Evolutionary conservation across 2,797 vertebrate species (phyloP).

Genomic region (Fistularia tabacaria): DNA sequence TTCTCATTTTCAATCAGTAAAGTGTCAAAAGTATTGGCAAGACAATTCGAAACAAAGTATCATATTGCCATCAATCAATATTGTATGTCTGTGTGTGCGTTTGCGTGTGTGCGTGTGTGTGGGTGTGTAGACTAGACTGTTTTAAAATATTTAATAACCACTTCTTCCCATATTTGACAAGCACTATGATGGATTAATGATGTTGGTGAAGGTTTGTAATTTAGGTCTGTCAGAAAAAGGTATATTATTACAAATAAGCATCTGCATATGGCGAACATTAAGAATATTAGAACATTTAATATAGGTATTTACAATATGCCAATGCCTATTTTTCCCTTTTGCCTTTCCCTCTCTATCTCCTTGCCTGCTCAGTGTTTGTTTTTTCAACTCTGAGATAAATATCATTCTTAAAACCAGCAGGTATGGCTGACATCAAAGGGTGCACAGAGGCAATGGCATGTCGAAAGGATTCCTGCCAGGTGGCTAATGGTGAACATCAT

Average conservation of each 20-base stretch:
- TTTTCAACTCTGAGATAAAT: conserved; percentile 44
- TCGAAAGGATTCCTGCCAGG: conserved; percentile 51
- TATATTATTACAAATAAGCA: no score
- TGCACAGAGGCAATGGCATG: conserved; percentile 35
- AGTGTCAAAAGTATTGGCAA: no score
- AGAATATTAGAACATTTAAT: no score
- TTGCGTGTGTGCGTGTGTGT: no score
- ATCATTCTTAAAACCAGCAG: conserved; percentile 46
- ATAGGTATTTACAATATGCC: not conserved
- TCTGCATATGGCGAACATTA: no score
- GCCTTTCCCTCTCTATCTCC: not conserved
- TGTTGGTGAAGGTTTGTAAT: not conserved
- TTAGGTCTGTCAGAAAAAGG: no score
- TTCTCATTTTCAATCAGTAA: no score
- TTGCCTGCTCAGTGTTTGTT: conserved; percentile 15
- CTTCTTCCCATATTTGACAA: not conserved
- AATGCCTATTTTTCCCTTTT: not conserved
- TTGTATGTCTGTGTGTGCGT: no score
- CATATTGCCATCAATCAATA: no score
- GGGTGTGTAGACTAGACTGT: no score
- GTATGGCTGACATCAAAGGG: conserved; percentile 50
- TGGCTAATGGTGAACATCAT: conserved; percentile 53
- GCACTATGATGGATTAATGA: not conserved
- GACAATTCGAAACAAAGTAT: no score
- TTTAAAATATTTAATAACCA: no score